A percentile compares a stretch with the other conserved stretches of the same genome.
Evolutionary conservation across 2,888 invertebrate genomes (phyloP).

Genomic region (Drosophila koepferae): DNA sequence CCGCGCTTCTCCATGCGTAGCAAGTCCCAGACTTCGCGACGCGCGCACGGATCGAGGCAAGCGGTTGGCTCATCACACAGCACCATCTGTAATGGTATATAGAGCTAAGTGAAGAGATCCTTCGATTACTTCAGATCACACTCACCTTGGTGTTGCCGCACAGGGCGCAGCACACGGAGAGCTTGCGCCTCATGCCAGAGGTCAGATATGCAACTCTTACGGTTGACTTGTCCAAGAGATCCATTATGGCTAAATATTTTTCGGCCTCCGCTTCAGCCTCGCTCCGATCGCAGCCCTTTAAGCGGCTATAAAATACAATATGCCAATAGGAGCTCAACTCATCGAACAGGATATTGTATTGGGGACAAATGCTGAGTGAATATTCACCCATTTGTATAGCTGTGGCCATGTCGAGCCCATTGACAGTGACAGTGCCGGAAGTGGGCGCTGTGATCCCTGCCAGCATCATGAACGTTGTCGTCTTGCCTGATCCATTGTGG

Average conservation of each 20-base stretch:
- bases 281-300: constrained; percentile 87
- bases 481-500: constrained; percentile 94
- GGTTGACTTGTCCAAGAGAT: constrained; percentile 88
- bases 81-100: constrained; percentile 85
- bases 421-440: constrained; percentile 88
- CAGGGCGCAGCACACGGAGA: constrained; percentile 89
- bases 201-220: constrained; percentile 87
- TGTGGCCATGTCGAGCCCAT: constrained; percentile 88
- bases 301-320: constrained; percentile 90
- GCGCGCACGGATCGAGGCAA: constrained; percentile 93
- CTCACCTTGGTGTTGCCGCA: constrained; percentile 88
- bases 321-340: constrained; percentile 93
- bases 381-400: constrained; percentile 87
- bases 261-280: constrained; percentile 87
- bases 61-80: constrained; percentile 91
- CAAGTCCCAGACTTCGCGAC: constrained; percentile 92
- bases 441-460: constrained; percentile 90
- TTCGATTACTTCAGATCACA: not conserved
- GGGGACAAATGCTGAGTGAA: constrained; percentile 92
- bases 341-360: constrained; percentile 93
- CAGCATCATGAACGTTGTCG: constrained; percentile 95
- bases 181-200: constrained; percentile 90
- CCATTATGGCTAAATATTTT: constrained; percentile 87
- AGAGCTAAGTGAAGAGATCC: not conserved
- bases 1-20: constrained; percentile 89